Conservation (phyloP, 2,888 invertebrate species). For the Pyrgus malvae region DNA sequence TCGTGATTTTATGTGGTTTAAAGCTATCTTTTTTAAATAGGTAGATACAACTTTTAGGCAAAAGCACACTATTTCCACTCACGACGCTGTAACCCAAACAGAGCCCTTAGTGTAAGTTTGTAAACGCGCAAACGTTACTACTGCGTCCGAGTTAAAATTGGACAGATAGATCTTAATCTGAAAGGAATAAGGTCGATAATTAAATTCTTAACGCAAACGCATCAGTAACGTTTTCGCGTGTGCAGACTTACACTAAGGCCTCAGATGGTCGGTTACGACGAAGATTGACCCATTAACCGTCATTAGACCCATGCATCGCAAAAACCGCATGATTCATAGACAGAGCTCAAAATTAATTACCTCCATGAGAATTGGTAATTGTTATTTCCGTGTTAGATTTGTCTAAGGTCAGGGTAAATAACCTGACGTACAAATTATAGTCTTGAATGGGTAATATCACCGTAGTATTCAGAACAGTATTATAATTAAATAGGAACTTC, state of each 20-base stretch:
- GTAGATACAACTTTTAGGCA: constrained; percentile 6
- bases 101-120: too few relatives aligned
- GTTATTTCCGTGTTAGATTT: neutral
- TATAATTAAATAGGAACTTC: too few relatives aligned
- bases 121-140: too few relatives aligned
- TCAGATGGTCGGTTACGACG: constrained; percentile 44
- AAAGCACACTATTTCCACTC: constrained; percentile 39
- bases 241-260: too few relatives aligned
- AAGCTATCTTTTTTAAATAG: neutral
- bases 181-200: too few relatives aligned
- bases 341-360: neutral
- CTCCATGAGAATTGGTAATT: neutral
- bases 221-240: too few relatives aligned
- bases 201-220: too few relatives aligned
- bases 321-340: constrained; percentile 30
- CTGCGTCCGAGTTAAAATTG: too few relatives aligned
- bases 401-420: neutral
- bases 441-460: too few relatives aligned
- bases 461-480: too few relatives aligned
- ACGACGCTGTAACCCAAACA: constrained; percentile 43
- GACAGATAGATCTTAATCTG: too few relatives aligned
- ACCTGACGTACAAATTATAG: too few relatives aligned
- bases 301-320: constrained; percentile 36
- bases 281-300: constrained; percentile 56
- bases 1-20: neutral